These are phyloP conservation scores for Scrobipalpa atriplicella DNA, from an alignment of 2,888 invertebrate genomes.

Conservation along the genomic window DNA sequence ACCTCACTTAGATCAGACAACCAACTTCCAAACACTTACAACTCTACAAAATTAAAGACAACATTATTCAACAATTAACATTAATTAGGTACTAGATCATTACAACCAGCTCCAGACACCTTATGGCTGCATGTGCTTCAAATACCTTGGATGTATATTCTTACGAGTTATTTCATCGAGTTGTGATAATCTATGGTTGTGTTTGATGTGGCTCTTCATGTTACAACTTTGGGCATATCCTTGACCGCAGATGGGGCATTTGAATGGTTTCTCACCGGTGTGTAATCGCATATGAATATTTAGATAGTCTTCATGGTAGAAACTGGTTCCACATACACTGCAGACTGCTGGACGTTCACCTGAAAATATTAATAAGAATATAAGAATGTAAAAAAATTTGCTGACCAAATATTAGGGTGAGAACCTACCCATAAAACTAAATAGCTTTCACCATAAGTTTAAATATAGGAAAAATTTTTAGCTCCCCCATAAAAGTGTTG, in stretches of 20 bases:
- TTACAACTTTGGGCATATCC: slow-evolving; percentile 76
- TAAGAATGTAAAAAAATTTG: too few relatives aligned
- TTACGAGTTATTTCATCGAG: slow-evolving; percentile 60
- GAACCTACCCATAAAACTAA: too few relatives aligned
- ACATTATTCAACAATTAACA: slow-evolving; percentile 3
- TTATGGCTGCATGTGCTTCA: slow-evolving; percentile 61
- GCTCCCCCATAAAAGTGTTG: too few relatives aligned
- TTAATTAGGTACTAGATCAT: not conserved
- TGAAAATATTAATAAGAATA: slow-evolving; percentile 35
- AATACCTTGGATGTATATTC: slow-evolving; percentile 69
- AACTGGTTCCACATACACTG: slow-evolving; percentile 64
- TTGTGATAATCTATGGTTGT: slow-evolving; percentile 69
- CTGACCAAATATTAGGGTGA: too few relatives aligned
- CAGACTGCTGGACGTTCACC: slow-evolving; percentile 74
- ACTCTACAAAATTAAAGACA: not conserved
- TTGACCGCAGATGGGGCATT: slow-evolving; percentile 73
- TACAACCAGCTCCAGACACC: not conserved
- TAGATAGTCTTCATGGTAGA: slow-evolving; percentile 72
- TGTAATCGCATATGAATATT: slow-evolving; percentile 76
- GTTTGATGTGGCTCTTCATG: slow-evolving; percentile 75
- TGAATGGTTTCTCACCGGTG: slow-evolving; percentile 77
- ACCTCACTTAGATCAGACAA: too few relatives aligned
- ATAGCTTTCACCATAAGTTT: too few relatives aligned
- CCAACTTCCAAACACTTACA: too few relatives aligned
- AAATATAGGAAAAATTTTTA: too few relatives aligned